These are phyloP conservation scores for Ictalurus furcatus DNA, from an alignment of 2,113 vertebrate genomes.

Conservation along the genomic window DNA sequence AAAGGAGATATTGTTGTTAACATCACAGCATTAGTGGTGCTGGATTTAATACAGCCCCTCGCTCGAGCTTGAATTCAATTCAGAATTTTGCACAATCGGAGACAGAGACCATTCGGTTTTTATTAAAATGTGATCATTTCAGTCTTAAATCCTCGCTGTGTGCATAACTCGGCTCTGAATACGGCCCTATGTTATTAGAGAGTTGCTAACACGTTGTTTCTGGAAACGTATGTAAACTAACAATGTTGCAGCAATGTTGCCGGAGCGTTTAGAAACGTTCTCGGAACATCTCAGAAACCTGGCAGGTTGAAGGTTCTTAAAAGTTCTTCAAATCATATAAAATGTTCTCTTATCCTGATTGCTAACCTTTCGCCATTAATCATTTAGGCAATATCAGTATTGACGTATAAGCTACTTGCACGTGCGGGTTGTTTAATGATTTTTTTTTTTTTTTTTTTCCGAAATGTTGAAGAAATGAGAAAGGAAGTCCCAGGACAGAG, in stretches of 20 bases:
- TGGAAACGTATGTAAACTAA: neutral
- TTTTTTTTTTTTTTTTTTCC: neutral
- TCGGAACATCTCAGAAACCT: neutral
- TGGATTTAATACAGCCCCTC: neutral
- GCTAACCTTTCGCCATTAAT: neutral
- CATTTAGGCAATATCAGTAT: neutral
- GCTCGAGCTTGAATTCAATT: neutral
- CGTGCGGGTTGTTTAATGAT: neutral
- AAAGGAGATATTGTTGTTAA: neutral
- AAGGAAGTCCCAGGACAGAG: constrained; percentile 17
- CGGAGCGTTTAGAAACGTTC: neutral
- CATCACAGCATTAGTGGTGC: neutral
- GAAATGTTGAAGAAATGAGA: neutral
- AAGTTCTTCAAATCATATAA: neutral
- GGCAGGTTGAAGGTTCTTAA: neutral
- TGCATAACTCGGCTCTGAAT: neutral
- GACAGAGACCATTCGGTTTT: neutral
- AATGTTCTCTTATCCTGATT: neutral
- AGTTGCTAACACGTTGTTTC: neutral
- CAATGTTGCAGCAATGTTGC: neutral
- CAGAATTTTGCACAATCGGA: neutral
- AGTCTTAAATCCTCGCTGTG: neutral
- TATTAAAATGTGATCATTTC: neutral
- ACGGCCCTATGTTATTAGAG: neutral
- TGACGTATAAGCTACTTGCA: neutral